Evolutionary conservation across 2,797 vertebrate genomes (phyloP), one percentile per base, ranked within the genome.

Genomic region (Knipowitschia caucasica): DNA sequence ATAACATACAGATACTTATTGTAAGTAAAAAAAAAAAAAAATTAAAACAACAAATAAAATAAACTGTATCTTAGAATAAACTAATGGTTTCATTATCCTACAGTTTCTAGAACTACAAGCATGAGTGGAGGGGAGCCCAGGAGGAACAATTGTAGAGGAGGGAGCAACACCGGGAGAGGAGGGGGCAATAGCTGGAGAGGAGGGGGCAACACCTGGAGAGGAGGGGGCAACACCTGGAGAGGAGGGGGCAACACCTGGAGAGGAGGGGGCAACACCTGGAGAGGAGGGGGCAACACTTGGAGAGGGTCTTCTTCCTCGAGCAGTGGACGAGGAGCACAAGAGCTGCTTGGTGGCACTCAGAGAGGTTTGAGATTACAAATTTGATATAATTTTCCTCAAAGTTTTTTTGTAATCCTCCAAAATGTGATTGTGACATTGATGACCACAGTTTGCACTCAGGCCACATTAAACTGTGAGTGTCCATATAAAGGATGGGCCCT

Each of bases 401-500:
- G 15, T 46, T 27, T 21, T 21, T 4, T 11, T 18, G 9, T 17
- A 2, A n/a, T n/a, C n/a, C n/a, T n/a, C 27, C 5, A 3, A 12
- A 26, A 9, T 31, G 4, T 35, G 7, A n/a, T 33, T 23, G 31
- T 23, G 31, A 24, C 12, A 11, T 15, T 35, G 14, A 9, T 34
- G 4, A 60, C 46, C 21, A 25, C 60, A 80, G 53, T 62, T 78
- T 53, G 81, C 64, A n/a, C 10, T 44, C 95, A 95, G 9, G 71
- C 91, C 15, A 94, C 92, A 1, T 67, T 96, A 50, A 92, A 95
- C 62, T 71, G 81, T 0, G 69, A 82, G 59, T 91, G 91, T 83
- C 94, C 92, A 0, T 98, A 97, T 75, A 96, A 93, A 80, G 96
- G 96, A 56, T 99, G 96, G 96, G 77, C 86, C 7, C 92, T 95